Evolutionary conservation across 2,113 vertebrate genomes (phyloP), one percentile per base, ranked within the genome.

Genomic region (Percopsis transmontana): DNA sequence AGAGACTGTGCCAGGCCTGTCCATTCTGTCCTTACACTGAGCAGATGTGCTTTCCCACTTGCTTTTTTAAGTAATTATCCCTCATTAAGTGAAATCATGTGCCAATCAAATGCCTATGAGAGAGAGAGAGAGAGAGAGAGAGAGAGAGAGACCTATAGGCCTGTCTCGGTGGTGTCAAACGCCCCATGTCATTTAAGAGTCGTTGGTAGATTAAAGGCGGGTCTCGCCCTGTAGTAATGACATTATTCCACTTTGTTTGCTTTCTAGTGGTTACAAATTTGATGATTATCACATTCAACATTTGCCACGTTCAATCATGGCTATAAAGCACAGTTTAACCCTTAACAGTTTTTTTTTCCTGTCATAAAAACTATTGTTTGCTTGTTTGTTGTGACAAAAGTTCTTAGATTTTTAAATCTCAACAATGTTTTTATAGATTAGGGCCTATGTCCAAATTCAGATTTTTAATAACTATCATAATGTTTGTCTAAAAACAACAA

Each of bases 61-160:
- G 95, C 98, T 98, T 93, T 96, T 94, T 93, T 96, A 95, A 83
- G 93, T 96, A 98, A 99, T 98, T 97, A 94, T 94, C 93, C 87
- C 83, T 97, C 94, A 98, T 98, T 98, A 97, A 93, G 91, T 91
- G 92, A 95, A 96, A 96, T 94, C 94, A 94, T 92, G 93, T 96
- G 96, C 92, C 96, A 98, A 95, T 98, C 97, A 98, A 94, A 92
- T 76, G 85, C 90, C 89, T 94, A 93, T 93, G 90, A 94, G 93
- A 93, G 86, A 69, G 55, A 66, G 12, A 61, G n/a, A 62, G 62
- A 33, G 62, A 64, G 72, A 65, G 63, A 71, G 69, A 70, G 23
- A 8, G 66, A 67, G 60, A n/a, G n/a, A 39, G 54, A 15, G 51
- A 78, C 67, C 70, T 62, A 45, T 85, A 90, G 85, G 87, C 87